phyloP scores from a whole-genome alignment of 2,888 invertebrate genomes.

The Trissonchulus sp. region DNA sequence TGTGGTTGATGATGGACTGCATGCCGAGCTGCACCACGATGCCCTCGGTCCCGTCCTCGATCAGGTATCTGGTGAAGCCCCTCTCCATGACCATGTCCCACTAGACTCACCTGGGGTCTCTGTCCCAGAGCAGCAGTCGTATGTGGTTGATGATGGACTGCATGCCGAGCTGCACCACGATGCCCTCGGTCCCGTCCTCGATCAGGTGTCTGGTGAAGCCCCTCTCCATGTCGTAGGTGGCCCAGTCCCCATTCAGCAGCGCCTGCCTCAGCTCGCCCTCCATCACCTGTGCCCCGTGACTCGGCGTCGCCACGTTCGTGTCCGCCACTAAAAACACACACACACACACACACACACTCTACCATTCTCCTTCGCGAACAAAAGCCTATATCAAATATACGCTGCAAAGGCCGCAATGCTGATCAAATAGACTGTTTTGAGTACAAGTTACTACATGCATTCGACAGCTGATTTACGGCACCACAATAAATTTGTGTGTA shows the following conservation, averaged over 20 bases:
- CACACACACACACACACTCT: no score
- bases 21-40: conserved; percentile 41
- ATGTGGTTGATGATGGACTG: conserved; percentile 84
- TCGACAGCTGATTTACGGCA: no score
- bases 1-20: conserved; percentile 81
- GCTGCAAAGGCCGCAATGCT: no score
- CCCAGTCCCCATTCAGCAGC: conserved; percentile 79
- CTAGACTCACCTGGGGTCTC: conserved; percentile 80
- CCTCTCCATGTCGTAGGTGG: conserved; percentile 82
- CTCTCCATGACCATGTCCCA: conserved; percentile 94
- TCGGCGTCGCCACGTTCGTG: conserved; percentile 79
- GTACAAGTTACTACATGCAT: no score
- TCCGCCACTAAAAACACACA: conserved; percentile 64
- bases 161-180: conserved; percentile 40
- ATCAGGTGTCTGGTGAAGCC: conserved; percentile 84
- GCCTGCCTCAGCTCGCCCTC: conserved; percentile 81
- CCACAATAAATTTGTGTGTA: no score
- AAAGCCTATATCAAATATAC: no score
- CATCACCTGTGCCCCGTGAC: conserved; percentile 75
- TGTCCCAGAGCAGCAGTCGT: conserved; percentile 85
- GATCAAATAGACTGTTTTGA: no score
- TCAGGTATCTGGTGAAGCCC: conserved; percentile 79
- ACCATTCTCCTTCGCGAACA: no score
- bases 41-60: conserved; percentile 66
- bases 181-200: conserved; percentile 64